Conservation (phyloP, 1,140 invertebrate species). For the Onthophagus taurus region DNA sequence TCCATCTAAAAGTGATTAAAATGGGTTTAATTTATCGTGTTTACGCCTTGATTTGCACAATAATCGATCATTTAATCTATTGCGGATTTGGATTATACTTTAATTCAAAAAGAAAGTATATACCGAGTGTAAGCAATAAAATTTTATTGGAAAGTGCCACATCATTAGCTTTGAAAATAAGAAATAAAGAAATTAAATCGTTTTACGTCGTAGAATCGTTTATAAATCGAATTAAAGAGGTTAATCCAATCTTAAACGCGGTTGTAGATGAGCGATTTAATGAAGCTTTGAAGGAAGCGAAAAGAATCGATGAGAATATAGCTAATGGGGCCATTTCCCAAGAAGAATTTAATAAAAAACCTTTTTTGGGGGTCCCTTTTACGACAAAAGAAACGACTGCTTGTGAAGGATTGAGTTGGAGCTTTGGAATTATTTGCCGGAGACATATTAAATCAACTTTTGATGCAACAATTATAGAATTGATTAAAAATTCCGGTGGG, state of each 20-base stretch:
- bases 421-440: slow-evolving; percentile 53
- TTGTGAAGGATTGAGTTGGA: slow-evolving; percentile 51
- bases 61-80: slow-evolving; percentile 39
- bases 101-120: slow-evolving; percentile 41
- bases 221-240: slow-evolving; percentile 68
- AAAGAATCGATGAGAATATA: slow-evolving; percentile 59
- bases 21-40: not conserved
- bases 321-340: slow-evolving; percentile 42
- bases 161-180: slow-evolving; percentile 54
- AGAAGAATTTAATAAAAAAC: slow-evolving; percentile 50
- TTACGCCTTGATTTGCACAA: slow-evolving; percentile 8
- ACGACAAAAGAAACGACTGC: slow-evolving; percentile 55
- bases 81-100: slow-evolving; percentile 46
- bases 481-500: slow-evolving; percentile 70
- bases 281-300: slow-evolving; percentile 67
- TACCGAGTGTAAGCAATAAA: slow-evolving; percentile 48
- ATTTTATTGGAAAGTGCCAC: slow-evolving; percentile 55
- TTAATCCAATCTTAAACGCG: slow-evolving; percentile 71
- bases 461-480: slow-evolving; percentile 68
- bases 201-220: slow-evolving; percentile 64
- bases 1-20: no score
- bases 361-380: slow-evolving; percentile 73
- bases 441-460: slow-evolving; percentile 45
- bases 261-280: slow-evolving; percentile 70
- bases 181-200: slow-evolving; percentile 49